Conservation (phyloP, 2,888 invertebrate genomes). For the Machimus atricapillus region DNA sequence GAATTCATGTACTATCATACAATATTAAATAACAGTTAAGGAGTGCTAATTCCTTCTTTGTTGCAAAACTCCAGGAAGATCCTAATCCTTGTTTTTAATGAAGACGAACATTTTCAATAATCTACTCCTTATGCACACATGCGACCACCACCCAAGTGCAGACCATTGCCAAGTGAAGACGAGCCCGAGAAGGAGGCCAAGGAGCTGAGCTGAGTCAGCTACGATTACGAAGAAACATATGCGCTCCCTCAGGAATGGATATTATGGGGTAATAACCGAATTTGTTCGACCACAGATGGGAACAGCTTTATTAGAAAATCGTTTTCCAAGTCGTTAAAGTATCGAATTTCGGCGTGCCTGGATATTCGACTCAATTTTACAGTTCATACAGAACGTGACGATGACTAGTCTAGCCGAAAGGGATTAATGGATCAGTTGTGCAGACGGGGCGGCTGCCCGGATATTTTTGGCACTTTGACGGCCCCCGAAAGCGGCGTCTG, state of each 20-base stretch:
- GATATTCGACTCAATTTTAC: not conserved
- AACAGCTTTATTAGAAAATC: constrained; percentile 20
- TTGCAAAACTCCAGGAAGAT: not conserved
- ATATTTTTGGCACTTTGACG: not conserved
- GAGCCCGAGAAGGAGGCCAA: not conserved
- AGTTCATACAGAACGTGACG: not conserved
- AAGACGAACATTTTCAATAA: not conserved
- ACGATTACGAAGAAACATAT: not conserved
- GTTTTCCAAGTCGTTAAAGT: constrained; percentile 12
- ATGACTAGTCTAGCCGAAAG: not conserved
- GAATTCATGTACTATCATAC: not conserved
- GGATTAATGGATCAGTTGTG: not conserved
- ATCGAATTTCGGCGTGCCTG: constrained; percentile 9
- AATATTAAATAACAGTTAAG: not conserved
- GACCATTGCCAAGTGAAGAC: not conserved
- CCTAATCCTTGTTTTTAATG: not conserved
- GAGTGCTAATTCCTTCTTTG: not conserved
- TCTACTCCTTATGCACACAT: not conserved
- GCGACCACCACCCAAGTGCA: not conserved
- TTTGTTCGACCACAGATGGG: constrained; percentile 1
- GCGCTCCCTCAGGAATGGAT: constrained; percentile 8
- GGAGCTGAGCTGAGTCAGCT: constrained; percentile 2
- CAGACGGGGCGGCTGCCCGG: not conserved
- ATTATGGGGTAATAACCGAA: constrained; percentile 31
- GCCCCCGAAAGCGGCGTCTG: not conserved